A percentile compares a stretch with the other conserved stretches of the same genome.
Conservation (phyloP, 2,797 vertebrate species). For the Ctenopoma kingsleyae region DNA sequence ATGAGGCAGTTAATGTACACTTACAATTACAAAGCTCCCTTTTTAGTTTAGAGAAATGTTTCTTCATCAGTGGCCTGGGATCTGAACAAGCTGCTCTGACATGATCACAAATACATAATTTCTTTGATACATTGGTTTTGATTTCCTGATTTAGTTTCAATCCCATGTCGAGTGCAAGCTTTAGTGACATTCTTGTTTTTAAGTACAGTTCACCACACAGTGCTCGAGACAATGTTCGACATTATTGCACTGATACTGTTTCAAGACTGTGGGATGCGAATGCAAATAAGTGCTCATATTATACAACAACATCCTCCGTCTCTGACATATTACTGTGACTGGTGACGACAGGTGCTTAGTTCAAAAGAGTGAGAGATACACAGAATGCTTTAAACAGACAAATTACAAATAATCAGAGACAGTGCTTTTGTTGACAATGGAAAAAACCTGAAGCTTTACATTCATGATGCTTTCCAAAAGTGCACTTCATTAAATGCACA, state of each 20-base stretch:
- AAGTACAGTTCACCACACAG: constrained; percentile 6
- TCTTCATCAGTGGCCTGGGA: constrained; percentile 23
- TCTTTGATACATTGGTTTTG: constrained; percentile 3
- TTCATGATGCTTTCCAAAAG: constrained; percentile 81
- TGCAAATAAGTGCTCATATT: constrained; percentile 42
- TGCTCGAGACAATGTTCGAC: constrained; percentile 19
- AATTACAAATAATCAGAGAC: constrained; percentile 28
- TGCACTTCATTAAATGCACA: constrained; percentile 81
- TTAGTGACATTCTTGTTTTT: constrained; percentile 25
- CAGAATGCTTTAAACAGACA: constrained; percentile 10
- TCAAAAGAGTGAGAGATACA: constrained; percentile 34
- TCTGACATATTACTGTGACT: constrained; percentile 33
- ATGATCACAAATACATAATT: constrained; percentile 21
- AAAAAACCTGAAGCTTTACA: constrained; percentile 72
- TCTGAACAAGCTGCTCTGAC: constrained; percentile 26
- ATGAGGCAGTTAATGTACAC: constrained; percentile 50
- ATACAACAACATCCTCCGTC: constrained; percentile 21
- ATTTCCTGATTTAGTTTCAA: constrained; percentile 17
- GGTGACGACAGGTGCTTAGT: constrained; percentile 45
- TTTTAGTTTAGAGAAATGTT: constrained; percentile 37
- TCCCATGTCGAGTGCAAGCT: constrained; percentile 18
- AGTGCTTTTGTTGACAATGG: constrained; percentile 12
- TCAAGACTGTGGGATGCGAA: constrained; percentile 23
- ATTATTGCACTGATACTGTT: background rate
- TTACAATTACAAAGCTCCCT: constrained; percentile 48